Conservation (phyloP, 2,888 invertebrate species). For the Cerastoderma edule region DNA sequence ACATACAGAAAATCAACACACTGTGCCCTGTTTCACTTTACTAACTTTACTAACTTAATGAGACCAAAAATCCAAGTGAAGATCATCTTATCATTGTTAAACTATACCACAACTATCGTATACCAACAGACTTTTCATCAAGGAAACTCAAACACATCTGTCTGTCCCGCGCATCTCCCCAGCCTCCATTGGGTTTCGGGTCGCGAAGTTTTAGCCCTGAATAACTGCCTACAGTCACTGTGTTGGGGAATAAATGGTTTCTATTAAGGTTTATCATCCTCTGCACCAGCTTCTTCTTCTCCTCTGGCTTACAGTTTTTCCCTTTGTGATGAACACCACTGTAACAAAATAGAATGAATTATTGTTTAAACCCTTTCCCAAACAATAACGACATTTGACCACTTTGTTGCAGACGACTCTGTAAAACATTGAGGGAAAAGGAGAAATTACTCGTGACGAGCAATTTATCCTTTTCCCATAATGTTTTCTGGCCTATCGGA, state of each 20-base stretch:
- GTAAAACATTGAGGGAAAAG: no score
- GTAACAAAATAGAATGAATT: no score
- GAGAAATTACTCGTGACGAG: no score
- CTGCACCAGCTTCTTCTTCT: constrained; percentile 78
- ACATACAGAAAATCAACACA: neutral
- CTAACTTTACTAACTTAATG: neutral
- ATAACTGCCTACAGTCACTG: constrained; percentile 86
- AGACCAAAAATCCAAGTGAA: neutral
- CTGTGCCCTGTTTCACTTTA: neutral
- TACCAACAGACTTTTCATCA: constrained; percentile 33
- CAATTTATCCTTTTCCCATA: no score
- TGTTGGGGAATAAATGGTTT: constrained; percentile 84
- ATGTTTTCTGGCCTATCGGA: no score
- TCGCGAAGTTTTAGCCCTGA: constrained; percentile 84
- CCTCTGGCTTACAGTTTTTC: constrained; percentile 86
- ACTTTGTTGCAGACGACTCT: no score
- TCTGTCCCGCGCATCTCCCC: constrained; percentile 97
- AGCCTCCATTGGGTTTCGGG: constrained; percentile 92
- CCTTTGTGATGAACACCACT: constrained; percentile 96
- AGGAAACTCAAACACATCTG: constrained; percentile 87
- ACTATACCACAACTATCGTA: constrained; percentile 7
- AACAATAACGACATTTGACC: no score
- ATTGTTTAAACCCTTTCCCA: no score
- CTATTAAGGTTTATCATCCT: constrained; percentile 82
- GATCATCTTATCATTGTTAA: neutral